Evolutionary conservation across 1,140 invertebrate genomes (phyloP), one percentile per base, ranked within the genome.

Genomic region (Rhynchophorus ferrugineus): DNA sequence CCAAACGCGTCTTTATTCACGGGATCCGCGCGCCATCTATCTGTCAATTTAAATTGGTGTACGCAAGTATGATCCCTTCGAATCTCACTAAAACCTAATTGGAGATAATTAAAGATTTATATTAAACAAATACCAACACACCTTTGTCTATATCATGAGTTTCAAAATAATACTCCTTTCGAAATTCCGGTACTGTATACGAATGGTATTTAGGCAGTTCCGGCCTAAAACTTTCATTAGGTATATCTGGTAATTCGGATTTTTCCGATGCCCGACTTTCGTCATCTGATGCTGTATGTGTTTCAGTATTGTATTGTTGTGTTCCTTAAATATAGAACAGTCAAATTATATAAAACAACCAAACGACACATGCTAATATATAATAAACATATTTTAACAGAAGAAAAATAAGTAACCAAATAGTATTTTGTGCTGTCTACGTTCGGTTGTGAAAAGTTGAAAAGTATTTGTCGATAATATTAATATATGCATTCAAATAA

Each of bases 141-240:
- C n/a, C n/a, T n/a, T 56, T 41, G n/a, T 38, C 52, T 8, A 56
- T 48, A 38, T 49, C 21, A 20, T 59, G 58, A 6, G 58, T 59
- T 41, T 59, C 58, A 47, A 59, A 59, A 39, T 54, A 59, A 21
- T 59, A 48, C 17, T 59, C 49, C 11, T 43, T 21, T 17, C 58
- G 18, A 11, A 59, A 59, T 16, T 53, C 42, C 18, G 45, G 46
- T 9, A 55, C 29, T 3, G 44, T 42, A 19, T 17, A 35, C 20
- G 45, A 44, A 0, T 13, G 17, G 34, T 42, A 54, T 21, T 8
- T 29, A 7, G 16, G 37, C 29, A 44, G 16, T 18, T 58, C 41
- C 8, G 16, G 39, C 16, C 19, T 37, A 20, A n/a, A 35, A 39
- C 14, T 48, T 44, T 8, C 22, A 35, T 14, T 39, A 18, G 22